These are phyloP conservation scores for Ceyx cyanopectus DNA, from an alignment of 2,113 vertebrate species.

Conservation along the genomic window DNA sequence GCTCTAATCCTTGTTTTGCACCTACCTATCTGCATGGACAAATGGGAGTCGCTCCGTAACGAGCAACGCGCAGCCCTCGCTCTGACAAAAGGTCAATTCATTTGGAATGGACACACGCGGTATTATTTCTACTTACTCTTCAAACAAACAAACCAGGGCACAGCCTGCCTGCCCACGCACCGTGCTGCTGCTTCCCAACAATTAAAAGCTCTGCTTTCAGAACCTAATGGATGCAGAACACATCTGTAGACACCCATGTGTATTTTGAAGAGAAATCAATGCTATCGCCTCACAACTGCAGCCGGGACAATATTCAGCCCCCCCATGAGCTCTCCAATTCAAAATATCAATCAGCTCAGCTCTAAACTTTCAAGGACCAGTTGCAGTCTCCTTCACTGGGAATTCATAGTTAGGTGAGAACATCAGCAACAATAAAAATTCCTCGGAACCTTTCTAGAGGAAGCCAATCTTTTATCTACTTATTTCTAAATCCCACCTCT, in stretches of 20 bases:
- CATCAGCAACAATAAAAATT: background rate
- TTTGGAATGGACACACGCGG: slow-evolving; percentile 45
- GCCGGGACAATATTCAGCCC: slow-evolving; percentile 12
- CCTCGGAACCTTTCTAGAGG: background rate
- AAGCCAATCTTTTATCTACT: background rate
- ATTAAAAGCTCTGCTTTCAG: slow-evolving; percentile 59
- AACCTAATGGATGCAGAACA: slow-evolving; percentile 4
- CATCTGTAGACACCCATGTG: slow-evolving; percentile 8
- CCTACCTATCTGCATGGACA: slow-evolving; percentile 68
- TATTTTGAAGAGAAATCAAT: slow-evolving; percentile 62
- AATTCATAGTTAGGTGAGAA: background rate
- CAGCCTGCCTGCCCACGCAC: slow-evolving; percentile 26
- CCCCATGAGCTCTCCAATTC: background rate
- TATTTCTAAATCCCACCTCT: background rate
- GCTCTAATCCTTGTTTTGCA: slow-evolving; percentile 60
- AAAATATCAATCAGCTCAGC: background rate
- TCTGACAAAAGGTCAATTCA: slow-evolving; percentile 66
- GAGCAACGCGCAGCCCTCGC: background rate
- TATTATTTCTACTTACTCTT: slow-evolving; percentile 28
- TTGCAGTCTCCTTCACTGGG: background rate
- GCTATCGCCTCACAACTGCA: slow-evolving; percentile 15
- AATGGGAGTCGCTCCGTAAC: slow-evolving; percentile 59
- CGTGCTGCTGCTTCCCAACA: slow-evolving; percentile 49
- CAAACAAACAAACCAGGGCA: slow-evolving; percentile 2
- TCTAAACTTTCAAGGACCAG: background rate